Conservation (phyloP, 2,888 invertebrate species). For the Lamproptera curius region DNA sequence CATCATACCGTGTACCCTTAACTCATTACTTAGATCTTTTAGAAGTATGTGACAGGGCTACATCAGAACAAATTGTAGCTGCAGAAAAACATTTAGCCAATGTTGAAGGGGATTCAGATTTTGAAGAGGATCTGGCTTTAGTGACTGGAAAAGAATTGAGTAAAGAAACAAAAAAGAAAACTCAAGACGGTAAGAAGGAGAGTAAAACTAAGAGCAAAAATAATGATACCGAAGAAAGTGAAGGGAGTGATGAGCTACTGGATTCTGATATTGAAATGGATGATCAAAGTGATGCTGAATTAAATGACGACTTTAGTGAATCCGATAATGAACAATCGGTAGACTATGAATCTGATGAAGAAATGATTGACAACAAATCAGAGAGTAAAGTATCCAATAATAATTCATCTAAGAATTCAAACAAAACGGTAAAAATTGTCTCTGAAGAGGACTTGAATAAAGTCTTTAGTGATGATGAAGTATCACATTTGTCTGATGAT, state of each 20-base stretch:
- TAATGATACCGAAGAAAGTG: conserved; percentile 26
- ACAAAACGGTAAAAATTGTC: conserved; percentile 38
- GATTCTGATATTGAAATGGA: conserved; percentile 26
- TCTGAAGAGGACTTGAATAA: conserved; percentile 50
- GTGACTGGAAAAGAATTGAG: conserved; percentile 67
- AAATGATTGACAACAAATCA: too few relatives aligned
- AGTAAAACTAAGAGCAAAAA: conserved; percentile 25
- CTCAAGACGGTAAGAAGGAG: conserved; percentile 35
- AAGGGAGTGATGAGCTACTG: conserved; percentile 25
- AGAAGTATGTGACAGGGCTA: conserved; percentile 85
- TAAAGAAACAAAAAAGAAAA: conserved; percentile 35
- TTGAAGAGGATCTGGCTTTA: conserved; percentile 80
- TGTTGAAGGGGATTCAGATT: conserved; percentile 78
- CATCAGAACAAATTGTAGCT: conserved; percentile 78
- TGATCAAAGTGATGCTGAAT: conserved; percentile 22
- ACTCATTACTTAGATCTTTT: conserved; percentile 75
- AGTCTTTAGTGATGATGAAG: conserved; percentile 70
- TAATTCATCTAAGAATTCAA: conserved; percentile 22
- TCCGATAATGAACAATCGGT: conserved; percentile 20
- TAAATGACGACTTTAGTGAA: conserved; percentile 23
- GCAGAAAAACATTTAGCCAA: conserved; percentile 80
- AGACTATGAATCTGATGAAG: conserved; percentile 27
- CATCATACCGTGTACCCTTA: too few relatives aligned
- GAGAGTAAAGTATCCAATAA: conserved; percentile 24
- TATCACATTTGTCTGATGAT: conserved; percentile 59